Evolutionary conservation across 1,140 invertebrate genomes (phyloP), one percentile per base, ranked within the genome.

Genomic region (Hylaeus volcanicus): DNA sequence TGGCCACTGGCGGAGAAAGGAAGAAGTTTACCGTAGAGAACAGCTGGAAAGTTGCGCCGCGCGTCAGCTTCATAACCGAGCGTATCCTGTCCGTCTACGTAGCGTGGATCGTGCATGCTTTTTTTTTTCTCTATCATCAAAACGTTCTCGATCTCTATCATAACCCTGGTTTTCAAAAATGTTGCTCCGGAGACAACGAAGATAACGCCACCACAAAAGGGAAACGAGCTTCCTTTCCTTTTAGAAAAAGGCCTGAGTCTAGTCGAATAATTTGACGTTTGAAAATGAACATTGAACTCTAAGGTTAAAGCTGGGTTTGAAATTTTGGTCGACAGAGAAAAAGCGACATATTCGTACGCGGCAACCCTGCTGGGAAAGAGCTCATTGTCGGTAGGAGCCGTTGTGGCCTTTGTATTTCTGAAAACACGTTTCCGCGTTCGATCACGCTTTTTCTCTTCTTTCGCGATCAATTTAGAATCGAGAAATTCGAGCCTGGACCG

Each of bases 21-120:
- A 86, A 80, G 84, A 86, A 80, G 74, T 83, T 86, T 69, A 73
- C 55, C 74, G 70, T 77, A 83, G 84, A 86, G 80, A 87, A 85
- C 58, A 55, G 53, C 72, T 86, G 41, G 82, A 82, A 84, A 86
- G 82, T 84, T 77, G 82, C 37, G 15, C 48, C 45, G n/a, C 37
- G 65, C 71, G 56, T 81, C 70, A 9, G 65, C 61, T 73, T 74
- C 71, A 61, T 68, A 74, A 72, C 77, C 11, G 55, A 84, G 56
- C 68, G 56, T 70, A 61, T 66, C 71, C 51, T 55, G 71, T 55
- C 41, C 37, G 56, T 45, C 15, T 26, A 65, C 51, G 51, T 11
- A 1, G 43, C 68, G 56, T 63, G 53, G 5, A 1, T 26, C 43
- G n/a, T 5, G 37, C 3, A 48, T 26, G 26, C 26, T 26, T 26